These are phyloP conservation scores for Pentamera pediparva DNA, from an alignment of 53 echinoderm and acorn worm genomes.

Conservation along the genomic window DNA sequence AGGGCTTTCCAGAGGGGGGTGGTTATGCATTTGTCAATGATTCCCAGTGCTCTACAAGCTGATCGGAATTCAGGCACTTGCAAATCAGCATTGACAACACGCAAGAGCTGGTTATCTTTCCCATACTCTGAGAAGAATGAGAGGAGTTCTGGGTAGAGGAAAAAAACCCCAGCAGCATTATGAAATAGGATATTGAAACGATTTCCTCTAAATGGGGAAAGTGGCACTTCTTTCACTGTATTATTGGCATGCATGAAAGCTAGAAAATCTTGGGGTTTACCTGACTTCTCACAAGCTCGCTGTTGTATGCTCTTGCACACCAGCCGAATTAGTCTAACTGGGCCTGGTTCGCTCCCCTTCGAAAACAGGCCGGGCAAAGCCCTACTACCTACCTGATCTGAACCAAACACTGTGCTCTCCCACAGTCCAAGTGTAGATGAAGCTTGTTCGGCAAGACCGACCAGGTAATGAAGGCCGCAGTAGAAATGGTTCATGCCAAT, in stretches of 20 bases:
- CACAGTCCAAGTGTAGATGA: constrained; percentile 6
- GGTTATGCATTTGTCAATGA: constrained; percentile 32
- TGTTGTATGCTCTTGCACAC: constrained; percentile 51
- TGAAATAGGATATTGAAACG: constrained; percentile 42
- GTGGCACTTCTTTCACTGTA: background rate
- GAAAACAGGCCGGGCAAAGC: background rate
- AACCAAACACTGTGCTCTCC: constrained; percentile 36
- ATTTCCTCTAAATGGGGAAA: constrained; percentile 31
- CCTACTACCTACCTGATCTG: constrained; percentile 24
- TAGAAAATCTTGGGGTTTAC: constrained; percentile 43
- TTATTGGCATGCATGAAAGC: constrained; percentile 10
- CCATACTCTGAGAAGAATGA: constrained; percentile 20
- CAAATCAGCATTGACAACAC: background rate
- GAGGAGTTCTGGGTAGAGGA: background rate
- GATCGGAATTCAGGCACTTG: background rate
- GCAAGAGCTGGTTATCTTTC: background rate
- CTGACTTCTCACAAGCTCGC: constrained; percentile 47
- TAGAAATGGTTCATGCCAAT: constrained; percentile 43
- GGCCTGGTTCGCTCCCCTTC: background rate
- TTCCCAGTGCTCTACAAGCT: background rate
- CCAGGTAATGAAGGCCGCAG: constrained; percentile 50
- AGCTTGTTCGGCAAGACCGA: constrained; percentile 46
- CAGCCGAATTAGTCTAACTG: constrained; percentile 19
- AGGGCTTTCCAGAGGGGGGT: constrained; percentile 32
- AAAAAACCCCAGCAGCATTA: constrained; percentile 37